Base-by-base conservation (phyloP, 1,140 invertebrate genomes). In the Pachyrhynchus sulphureomaculatus region DNA sequence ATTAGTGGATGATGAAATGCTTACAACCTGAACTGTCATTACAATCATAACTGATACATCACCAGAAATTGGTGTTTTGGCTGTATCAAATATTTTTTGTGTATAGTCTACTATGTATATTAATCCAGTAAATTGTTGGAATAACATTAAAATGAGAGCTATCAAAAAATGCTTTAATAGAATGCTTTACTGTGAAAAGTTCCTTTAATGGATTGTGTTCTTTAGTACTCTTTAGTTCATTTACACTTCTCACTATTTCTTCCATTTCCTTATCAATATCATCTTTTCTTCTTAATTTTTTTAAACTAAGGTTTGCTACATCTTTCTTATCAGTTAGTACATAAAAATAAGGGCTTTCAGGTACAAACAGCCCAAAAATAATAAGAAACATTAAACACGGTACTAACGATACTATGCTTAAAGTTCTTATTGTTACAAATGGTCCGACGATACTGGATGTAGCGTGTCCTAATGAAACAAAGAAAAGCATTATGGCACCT, bases 21-120 rank as follows among this genome's bases (percentile, higher is more conserved):
- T 84, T 0, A 82, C 29, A 1, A 92, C 74, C 76, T 86, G 83
- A 0, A 92, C 86, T n/a, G 79, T 68, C 8, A 89, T 92, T 53
- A 95, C 82, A 21, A 93, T 84, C 49, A 93, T 92, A 0, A 91
- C 85, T 0, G 84, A 83, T n/a, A 85, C 70, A 6, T 80, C 76
- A 0, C 84, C 73, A 13, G 83, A 73, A 0, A 91, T 54, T 0
- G 68, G 37, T 0, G 81, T 83, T 0, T 84, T 81, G 4, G 88
- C 81, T 2, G 79, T 78, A 0, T 76, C 68, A 68, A 89, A 92
- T 68, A 90, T 93, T 0, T 77, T 79, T 29, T 86, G 83, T 64
- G 88, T 84, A 73, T 90, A 92, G 73, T 92, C 90, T n/a, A 92
- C 81, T 2, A 94, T 86, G 1, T 88, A 87, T 72, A 91, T 92